A percentile compares a stretch with the other conserved stretches of the same genome.
Conservation (phyloP, 2,797 vertebrate genomes). For the Antrozous pallidus region DNA sequence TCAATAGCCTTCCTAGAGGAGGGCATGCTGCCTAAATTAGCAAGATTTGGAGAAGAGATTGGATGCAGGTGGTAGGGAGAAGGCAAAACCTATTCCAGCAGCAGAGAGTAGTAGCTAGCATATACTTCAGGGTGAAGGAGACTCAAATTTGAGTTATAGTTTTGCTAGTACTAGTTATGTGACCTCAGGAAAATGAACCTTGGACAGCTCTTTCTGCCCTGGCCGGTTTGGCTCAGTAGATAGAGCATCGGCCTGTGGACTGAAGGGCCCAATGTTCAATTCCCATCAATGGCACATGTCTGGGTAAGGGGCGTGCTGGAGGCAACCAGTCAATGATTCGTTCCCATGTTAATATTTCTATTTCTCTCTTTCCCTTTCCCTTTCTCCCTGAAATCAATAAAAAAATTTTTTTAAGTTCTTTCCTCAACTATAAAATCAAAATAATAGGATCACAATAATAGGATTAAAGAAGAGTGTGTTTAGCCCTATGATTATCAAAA, state of each 20-base stretch:
- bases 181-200: background rate
- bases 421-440: background rate
- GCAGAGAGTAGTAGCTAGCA: background rate
- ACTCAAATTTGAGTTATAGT: background rate
- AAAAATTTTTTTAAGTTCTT: background rate
- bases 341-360: no score
- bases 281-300: no score
- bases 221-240: no score
- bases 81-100: background rate
- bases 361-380: no score
- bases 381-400: no score
- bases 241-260: no score
- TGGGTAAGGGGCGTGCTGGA: no score
- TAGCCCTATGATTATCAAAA: background rate
- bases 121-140: background rate
- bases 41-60: background rate
- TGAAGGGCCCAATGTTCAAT: no score
- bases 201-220: background rate
- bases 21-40: background rate
- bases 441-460: background rate
- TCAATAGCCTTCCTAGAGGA: background rate
- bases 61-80: background rate
- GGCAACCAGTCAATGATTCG: no score
- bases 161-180: constrained; percentile 19
- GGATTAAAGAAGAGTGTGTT: background rate